These are phyloP conservation scores for Thamnophis sirtalis DNA, from an alignment of 2,113 vertebrate genomes.

Conservation along the genomic window DNA sequence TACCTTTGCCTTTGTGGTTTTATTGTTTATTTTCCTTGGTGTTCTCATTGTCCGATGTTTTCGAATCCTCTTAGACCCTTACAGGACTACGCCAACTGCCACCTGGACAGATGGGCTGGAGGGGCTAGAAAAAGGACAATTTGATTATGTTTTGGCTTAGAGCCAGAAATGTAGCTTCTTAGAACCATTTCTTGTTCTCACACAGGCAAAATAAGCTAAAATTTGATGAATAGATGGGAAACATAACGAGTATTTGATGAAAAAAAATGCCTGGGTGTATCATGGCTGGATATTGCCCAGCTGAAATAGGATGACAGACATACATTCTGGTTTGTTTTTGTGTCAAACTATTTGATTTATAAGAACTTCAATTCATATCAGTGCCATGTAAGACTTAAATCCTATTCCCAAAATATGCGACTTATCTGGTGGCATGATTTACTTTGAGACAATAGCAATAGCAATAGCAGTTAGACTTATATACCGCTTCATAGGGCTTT, in stretches of 20 bases:
- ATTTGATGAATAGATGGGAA: neutral
- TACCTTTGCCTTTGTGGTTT: constrained; percentile 77
- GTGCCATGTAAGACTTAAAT: neutral
- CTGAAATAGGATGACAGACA: neutral
- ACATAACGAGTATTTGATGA: neutral
- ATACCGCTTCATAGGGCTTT: no score
- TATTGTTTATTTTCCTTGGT: constrained; percentile 81
- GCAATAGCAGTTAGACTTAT: no score
- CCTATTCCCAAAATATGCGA: neutral
- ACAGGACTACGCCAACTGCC: constrained; percentile 80
- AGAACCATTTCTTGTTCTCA: neutral
- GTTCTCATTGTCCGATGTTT: constrained; percentile 82
- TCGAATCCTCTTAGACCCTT: constrained; percentile 80
- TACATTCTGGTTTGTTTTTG: neutral
- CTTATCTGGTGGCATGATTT: neutral
- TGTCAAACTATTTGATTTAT: neutral
- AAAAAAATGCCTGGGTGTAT: neutral
- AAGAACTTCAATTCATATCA: neutral
- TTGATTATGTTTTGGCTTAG: constrained; percentile 74
- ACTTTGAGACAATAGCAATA: no score
- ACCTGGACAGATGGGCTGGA: constrained; percentile 80
- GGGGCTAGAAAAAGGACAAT: constrained; percentile 82
- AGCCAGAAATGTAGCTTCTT: neutral
- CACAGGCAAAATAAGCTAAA: neutral
- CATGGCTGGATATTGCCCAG: neutral